Percentiles rank a stretch among this genome's conserved stretches.
Conservation (phyloP, 2,888 invertebrate genomes). For the Pegoplata infirma region DNA sequence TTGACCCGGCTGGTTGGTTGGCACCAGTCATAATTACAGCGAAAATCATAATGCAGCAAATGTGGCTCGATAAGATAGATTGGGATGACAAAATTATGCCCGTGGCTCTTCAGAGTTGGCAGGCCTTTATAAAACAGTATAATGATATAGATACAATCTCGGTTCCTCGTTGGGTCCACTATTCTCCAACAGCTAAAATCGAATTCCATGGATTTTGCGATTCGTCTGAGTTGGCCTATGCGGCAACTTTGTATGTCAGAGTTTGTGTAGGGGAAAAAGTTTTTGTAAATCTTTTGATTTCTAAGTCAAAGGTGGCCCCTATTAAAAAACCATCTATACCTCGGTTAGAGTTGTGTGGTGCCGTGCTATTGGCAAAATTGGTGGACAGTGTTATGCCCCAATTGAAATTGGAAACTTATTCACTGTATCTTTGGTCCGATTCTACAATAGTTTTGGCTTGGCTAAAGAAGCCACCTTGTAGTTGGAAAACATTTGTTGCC, state of each 20-base stretch:
- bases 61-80: neutral
- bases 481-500: neutral
- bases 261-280: neutral
- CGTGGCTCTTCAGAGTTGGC: too few species aligned
- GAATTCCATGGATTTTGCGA: constrained; percentile 41
- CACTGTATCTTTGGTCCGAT: neutral
- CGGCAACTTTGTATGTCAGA: neutral
- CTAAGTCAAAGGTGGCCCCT: neutral
- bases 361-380: neutral
- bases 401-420: neutral
- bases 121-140: neutral
- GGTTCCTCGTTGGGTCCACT: neutral
- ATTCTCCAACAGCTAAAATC: neutral
- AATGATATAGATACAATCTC: neutral
- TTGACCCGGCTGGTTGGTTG: too few species aligned
- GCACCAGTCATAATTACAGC: too few species aligned
- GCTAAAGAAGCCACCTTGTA: neutral
- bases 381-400: neutral
- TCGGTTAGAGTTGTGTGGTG: neutral
- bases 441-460: neutral
- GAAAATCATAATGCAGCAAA: too few species aligned
- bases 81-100: too few species aligned
- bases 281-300: too few species aligned
- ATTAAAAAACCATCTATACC: constrained; percentile 1
- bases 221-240: constrained; percentile 26